A percentile compares a stretch with the other conserved stretches of the same genome.
Evolutionary conservation across 2,888 invertebrate genomes (phyloP).

Genomic region (Fragum sueziense): DNA sequence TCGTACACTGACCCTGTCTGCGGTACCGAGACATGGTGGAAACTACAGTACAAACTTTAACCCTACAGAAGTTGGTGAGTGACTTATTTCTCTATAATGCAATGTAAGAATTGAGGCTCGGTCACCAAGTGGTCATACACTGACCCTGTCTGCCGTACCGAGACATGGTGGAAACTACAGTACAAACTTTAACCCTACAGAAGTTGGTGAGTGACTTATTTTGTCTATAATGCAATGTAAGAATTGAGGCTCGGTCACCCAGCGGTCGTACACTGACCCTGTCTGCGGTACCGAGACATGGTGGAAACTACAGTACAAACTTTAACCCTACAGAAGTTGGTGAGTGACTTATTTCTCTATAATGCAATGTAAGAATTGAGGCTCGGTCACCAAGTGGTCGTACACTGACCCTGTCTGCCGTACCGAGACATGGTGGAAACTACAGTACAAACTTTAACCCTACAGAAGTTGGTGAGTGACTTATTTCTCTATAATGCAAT

Average conservation of each 20-base stretch:
- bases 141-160: conserved; percentile 88
- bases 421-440: conserved; percentile 76
- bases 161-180: conserved; percentile 86
- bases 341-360: conserved; percentile 72
- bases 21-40: conserved; percentile 78
- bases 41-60: conserved; percentile 96
- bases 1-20: conserved; percentile 90
- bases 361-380: conserved; percentile 95
- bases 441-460: conserved; percentile 98
- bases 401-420: conserved; percentile 89
- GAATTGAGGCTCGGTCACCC: conserved; percentile 96
- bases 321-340: conserved; percentile 99
- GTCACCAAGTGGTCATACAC: conserved; percentile 93
- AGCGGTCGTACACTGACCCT: conserved; percentile 91
- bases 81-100: conserved; percentile 82
- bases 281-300: conserved; percentile 84
- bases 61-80: conserved; percentile 94
- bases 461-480: conserved; percentile 91
- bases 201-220: conserved; percentile 87
- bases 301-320: conserved; percentile 90
- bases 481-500: conserved; percentile 85
- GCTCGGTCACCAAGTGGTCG: conserved; percentile 95
- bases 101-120: conserved; percentile 95
- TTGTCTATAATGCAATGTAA: too few relatives aligned
- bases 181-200: conserved; percentile 98